Conservation (phyloP, 2,888 invertebrate species). For the Ptilodon capucinus region DNA sequence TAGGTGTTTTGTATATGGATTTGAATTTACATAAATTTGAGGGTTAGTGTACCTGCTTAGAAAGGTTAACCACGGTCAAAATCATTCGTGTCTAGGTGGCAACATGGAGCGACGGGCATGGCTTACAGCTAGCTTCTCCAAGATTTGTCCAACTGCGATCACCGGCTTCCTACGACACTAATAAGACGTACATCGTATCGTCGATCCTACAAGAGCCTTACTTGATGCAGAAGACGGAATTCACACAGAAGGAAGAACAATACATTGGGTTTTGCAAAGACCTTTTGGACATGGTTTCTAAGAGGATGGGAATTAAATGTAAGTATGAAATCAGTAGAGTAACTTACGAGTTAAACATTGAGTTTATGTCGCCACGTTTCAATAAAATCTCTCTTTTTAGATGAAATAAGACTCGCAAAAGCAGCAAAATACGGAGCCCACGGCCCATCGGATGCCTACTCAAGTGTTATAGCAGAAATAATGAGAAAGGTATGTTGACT, state of each 20-base stretch:
- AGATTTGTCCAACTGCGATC: slow-evolving; percentile 89
- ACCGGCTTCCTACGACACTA: slow-evolving; percentile 88
- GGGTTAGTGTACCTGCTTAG: too few relatives aligned
- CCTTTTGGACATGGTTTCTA: slow-evolving; percentile 91
- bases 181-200: slow-evolving; percentile 93
- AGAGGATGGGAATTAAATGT: slow-evolving; percentile 93
- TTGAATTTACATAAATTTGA: too few relatives aligned
- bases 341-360: too few relatives aligned
- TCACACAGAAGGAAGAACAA: slow-evolving; percentile 88
- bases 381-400: too few relatives aligned
- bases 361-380: too few relatives aligned
- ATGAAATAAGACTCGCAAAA: slow-evolving; percentile 92
- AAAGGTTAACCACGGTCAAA: too few relatives aligned
- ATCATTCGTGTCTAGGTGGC: too few relatives aligned
- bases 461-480: slow-evolving; percentile 94
- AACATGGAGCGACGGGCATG: slow-evolving; percentile 92
- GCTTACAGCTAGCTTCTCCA: slow-evolving; percentile 88
- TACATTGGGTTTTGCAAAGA: slow-evolving; percentile 97
- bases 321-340: too few relatives aligned
- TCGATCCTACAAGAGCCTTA: slow-evolving; percentile 95
- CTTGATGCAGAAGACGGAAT: slow-evolving; percentile 87
- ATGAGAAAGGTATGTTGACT: slow-evolving; percentile 88
- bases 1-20: too few relatives aligned
- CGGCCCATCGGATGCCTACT: slow-evolving; percentile 92
- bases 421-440: slow-evolving; percentile 92